A percentile compares a stretch with the other conserved stretches of the same genome.
phyloP scores from a whole-genome alignment of 2,888 invertebrate species.

The Apamea crenata region DNA sequence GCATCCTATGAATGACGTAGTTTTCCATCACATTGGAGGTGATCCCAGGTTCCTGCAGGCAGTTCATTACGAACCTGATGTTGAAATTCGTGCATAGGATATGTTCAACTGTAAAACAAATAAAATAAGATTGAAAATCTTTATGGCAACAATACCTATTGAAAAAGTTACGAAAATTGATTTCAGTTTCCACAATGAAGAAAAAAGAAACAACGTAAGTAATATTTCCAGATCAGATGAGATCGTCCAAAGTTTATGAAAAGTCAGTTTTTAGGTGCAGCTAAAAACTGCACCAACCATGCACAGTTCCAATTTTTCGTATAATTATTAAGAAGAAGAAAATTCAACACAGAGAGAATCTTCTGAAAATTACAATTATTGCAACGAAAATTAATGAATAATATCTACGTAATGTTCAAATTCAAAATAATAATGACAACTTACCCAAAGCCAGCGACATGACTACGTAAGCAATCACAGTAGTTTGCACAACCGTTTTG shows the following conservation, averaged over 20 bases:
- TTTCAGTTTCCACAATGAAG: not conserved
- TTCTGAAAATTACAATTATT: not conserved
- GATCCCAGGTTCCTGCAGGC: slow-evolving; percentile 54
- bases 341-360: not conserved
- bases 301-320: not conserved
- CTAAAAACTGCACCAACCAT: no score
- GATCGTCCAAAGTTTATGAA: not conserved
- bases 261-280: no score
- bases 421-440: slow-evolving; percentile 5
- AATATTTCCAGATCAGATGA: not conserved
- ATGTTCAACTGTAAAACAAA: slow-evolving; percentile 73
- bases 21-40: slow-evolving; percentile 56
- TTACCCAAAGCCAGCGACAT: slow-evolving; percentile 71
- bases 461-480: slow-evolving; percentile 59
- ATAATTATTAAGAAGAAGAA: not conserved
- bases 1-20: slow-evolving; percentile 59
- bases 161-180: not conserved
- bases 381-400: not conserved
- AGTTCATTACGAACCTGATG: slow-evolving; percentile 65
- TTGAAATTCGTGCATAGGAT: slow-evolving; percentile 66
- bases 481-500: slow-evolving; percentile 57
- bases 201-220: not conserved
- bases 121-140: not conserved
- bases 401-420: not conserved
- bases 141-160: not conserved